Evolutionary conservation across 2,113 vertebrate genomes (phyloP).

Genomic region (Aphelocoma coerulescens): DNA sequence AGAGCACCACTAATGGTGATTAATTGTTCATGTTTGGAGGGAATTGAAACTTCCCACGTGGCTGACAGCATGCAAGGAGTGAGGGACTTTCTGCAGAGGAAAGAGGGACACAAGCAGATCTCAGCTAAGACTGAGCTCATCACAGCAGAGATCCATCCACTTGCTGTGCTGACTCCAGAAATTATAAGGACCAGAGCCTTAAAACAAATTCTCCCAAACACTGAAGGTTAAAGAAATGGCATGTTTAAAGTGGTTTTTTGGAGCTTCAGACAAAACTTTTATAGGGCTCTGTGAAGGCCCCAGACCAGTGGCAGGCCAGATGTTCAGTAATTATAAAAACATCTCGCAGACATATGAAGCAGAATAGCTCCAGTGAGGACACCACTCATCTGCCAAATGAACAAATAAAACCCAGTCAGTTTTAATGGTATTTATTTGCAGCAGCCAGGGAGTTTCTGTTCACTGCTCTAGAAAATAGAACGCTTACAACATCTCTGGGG

Average conservation of each 20-base stretch:
- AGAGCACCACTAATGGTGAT: not conserved
- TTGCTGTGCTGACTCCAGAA: not conserved
- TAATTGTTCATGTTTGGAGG: not conserved
- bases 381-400: not conserved
- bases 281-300: not conserved
- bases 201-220: not conserved
- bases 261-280: not conserved
- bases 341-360: not conserved
- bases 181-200: not conserved
- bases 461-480: not conserved
- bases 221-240: not conserved
- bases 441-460: not conserved
- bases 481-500: not conserved
- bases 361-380: not conserved
- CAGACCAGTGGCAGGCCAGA: not conserved
- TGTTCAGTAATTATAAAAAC: not conserved
- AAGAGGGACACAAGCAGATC: not conserved
- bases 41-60: not conserved
- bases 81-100: not conserved
- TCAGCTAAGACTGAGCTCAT: not conserved
- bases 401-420: not conserved
- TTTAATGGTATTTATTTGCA: not conserved
- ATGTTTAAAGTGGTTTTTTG: not conserved
- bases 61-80: not conserved
- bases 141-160: not conserved